Evolutionary conservation across 2,888 invertebrate species (phyloP), one percentile per base, ranked within the genome.

Genomic region (Phasia obesa): DNA sequence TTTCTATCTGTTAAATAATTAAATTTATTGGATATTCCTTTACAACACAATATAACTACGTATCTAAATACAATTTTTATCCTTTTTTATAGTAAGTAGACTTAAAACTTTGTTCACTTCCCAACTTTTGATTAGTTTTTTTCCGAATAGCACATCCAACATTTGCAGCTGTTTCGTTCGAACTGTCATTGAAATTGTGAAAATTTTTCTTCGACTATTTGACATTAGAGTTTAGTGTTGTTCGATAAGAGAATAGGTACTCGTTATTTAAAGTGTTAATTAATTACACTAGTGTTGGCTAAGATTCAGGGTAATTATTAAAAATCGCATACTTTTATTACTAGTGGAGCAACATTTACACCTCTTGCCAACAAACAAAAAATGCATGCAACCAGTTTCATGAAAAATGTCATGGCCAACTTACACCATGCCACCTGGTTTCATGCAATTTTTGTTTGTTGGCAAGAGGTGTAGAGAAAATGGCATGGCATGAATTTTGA

Each of bases 81-180:
- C 78, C 78, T 71, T 78, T n/a, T 65, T 59, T 57, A 42, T 27
- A 38, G 17, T 2, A 51, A 38, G 17, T 2, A 51, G 35, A 21
- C 6, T 64, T n/a, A 15, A 35, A 47, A 42, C 49, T 59, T 62
- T 51, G n/a, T n/a, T n/a, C n/a, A 11, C 53, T 71, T 49, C 7
- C 15, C 17, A 21, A 15, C 4, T 17, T 25, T n/a, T 15, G 2
- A 3, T 11, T 23, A 35, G 11, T 62, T 51, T 51, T 70, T 65
- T 44, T 65, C 75, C 83, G 83, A 79, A 62, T 62, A 47, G 2
- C 47, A 75, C 78, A 71, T 83, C 83, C 55, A 76, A 79, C 62
- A 57, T 21, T 75, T 35, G 75, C 83, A 83, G 83, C 83, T 83
- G 83, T 79, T 83, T 23, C 38, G 47, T 79, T 83, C 79, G 83